phyloP scores from a whole-genome alignment of 35 echinoderm and acorn worm genomes.

The Chiridota heheva region DNA sequence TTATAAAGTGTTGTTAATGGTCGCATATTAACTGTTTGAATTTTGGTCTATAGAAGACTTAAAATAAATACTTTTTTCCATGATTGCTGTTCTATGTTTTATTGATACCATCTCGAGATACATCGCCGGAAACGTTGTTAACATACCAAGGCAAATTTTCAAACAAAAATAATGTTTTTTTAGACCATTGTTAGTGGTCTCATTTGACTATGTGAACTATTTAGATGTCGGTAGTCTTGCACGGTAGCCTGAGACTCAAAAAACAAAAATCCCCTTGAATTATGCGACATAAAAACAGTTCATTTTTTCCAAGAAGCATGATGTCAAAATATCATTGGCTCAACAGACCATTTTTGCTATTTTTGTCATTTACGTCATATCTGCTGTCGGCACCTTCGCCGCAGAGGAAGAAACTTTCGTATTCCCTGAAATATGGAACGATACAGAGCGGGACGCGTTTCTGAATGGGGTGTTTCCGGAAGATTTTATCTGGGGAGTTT shows the following conservation, averaged over 20 bases:
- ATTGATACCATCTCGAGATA: not conserved
- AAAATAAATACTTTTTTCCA: not conserved
- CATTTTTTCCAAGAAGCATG: not conserved
- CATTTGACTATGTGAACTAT: no score
- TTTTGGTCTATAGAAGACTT: not conserved
- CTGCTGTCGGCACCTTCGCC: not conserved
- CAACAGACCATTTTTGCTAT: not conserved
- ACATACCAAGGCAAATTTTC: no score
- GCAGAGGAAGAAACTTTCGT: conserved; percentile 48
- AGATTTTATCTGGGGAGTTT: conserved; percentile 58
- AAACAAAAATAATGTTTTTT: no score
- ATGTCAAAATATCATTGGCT: not conserved
- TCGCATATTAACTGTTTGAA: not conserved
- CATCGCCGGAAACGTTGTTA: not conserved
- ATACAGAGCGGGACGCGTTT: conserved; percentile 66
- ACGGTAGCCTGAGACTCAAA: no score
- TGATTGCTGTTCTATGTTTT: not conserved
- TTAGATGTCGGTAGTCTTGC: no score
- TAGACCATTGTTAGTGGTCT: no score
- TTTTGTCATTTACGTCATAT: not conserved
- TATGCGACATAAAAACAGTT: no score
- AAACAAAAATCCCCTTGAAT: no score
- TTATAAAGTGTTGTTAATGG: no score
- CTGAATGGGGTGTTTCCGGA: conserved; percentile 68
- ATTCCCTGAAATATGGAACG: conserved; percentile 65